Conservation (phyloP, 2,113 vertebrate genomes). For the Theristicus caerulescens region DNA sequence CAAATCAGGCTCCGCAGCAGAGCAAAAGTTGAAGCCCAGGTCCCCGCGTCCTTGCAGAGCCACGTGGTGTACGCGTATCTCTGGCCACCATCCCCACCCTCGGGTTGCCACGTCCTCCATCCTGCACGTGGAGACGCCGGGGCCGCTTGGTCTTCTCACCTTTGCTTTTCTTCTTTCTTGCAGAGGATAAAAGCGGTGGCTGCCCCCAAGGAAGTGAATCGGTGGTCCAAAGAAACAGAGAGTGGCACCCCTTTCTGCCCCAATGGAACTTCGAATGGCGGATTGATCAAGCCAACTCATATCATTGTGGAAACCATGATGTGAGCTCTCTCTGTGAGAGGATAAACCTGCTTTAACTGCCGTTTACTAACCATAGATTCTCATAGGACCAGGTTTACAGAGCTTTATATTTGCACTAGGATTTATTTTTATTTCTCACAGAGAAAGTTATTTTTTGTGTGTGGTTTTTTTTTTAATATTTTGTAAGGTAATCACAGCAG, state of each 20-base stretch:
- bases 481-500: conserved; percentile 76
- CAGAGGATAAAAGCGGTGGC: conserved; percentile 94
- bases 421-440: conserved; percentile 83
- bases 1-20: not conserved
- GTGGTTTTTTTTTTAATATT: conserved; percentile 72
- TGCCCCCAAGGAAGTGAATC: conserved; percentile 85
- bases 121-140: fast-evolving
- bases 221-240: conserved; percentile 75
- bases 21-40: not conserved
- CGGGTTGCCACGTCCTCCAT: fast-evolving
- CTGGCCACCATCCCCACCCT: not conserved
- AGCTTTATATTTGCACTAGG: conserved; percentile 90
- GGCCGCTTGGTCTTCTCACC: not conserved
- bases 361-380: conserved; percentile 91
- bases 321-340: conserved; percentile 90
- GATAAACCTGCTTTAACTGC: conserved; percentile 84
- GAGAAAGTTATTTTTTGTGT: conserved; percentile 78
- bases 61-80: fast-evolving
- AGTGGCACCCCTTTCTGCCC: conserved; percentile 72
- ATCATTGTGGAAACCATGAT: conserved; percentile 98
- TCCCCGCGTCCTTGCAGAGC: not conserved
- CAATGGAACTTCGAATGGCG: conserved; percentile 75
- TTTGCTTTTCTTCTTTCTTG: not conserved
- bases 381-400: conserved; percentile 94
- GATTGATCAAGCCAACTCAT: conserved; percentile 89